Evolutionary conservation across 2,113 vertebrate species (phyloP).

Genomic region (Orientallactaga bullata): DNA sequence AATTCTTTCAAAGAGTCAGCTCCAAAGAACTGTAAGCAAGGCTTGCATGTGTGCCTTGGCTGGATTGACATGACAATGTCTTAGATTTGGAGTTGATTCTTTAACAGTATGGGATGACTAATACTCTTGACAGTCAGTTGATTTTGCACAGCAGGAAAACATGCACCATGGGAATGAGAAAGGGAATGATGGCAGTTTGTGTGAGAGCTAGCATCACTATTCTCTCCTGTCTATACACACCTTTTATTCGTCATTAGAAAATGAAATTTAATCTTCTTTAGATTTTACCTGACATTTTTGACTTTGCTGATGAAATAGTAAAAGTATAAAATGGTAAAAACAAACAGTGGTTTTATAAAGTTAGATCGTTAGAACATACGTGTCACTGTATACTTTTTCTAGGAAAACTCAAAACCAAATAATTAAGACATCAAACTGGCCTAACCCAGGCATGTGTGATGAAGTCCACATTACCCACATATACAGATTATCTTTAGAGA

Average conservation of each 20-base stretch:
- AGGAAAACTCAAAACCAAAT: not conserved
- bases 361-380: not conserved
- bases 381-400: not conserved
- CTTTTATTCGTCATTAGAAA: not conserved
- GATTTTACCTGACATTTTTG: not conserved
- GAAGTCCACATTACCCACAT: not conserved
- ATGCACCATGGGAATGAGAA: too few species aligned
- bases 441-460: not conserved
- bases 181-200: not conserved
- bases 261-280: not conserved
- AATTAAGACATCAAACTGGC: not conserved
- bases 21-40: not conserved
- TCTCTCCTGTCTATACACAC: not conserved
- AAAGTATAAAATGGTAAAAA: not conserved
- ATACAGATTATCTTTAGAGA: not conserved
- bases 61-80: not conserved
- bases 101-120: not conserved
- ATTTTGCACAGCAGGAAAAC: not conserved
- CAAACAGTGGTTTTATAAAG: not conserved
- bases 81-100: not conserved
- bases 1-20: not conserved
- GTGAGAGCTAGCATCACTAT: not conserved
- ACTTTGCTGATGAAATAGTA: not conserved
- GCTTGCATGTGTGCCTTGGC: not conserved
- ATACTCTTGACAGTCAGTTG: not conserved